phyloP scores from a whole-genome alignment of 2,888 invertebrate genomes.

The Acleris emargana region DNA sequence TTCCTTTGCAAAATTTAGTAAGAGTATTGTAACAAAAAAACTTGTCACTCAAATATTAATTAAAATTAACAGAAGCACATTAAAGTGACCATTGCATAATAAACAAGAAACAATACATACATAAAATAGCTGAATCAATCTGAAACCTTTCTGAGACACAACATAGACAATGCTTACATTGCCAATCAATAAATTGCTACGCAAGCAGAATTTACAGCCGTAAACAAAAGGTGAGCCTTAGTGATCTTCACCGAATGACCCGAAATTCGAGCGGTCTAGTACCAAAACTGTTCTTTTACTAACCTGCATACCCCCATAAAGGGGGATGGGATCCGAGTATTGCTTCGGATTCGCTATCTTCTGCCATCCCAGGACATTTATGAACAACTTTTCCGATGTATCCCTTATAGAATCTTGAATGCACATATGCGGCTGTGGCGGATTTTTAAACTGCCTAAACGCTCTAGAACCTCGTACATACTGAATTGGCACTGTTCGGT shows the following conservation, averaged over 20 bases:
- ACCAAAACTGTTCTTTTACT: conserved; percentile 37
- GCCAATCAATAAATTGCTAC: conserved; percentile 35
- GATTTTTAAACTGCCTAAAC: conserved; percentile 88
- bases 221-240: conserved; percentile 7
- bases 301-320: conserved; percentile 89
- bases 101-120: too few relatives aligned
- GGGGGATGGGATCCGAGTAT: conserved; percentile 86
- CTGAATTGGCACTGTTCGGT: conserved; percentile 78
- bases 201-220: conserved; percentile 14
- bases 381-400: conserved; percentile 83
- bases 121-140: too few relatives aligned
- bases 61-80: too few relatives aligned
- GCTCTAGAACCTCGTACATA: conserved; percentile 84
- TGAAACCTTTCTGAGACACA: neutral
- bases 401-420: conserved; percentile 86
- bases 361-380: conserved; percentile 89
- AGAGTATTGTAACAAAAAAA: too few relatives aligned
- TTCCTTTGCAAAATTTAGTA: too few relatives aligned
- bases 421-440: conserved; percentile 91
- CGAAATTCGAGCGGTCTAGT: conserved; percentile 1
- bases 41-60: too few relatives aligned
- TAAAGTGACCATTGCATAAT: too few relatives aligned
- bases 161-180: conserved; percentile 18
- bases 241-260: conserved; percentile 26
- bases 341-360: conserved; percentile 87